These are phyloP conservation scores for Andrena hattorfiana DNA, from an alignment of 2,888 invertebrate species.

Conservation along the genomic window DNA sequence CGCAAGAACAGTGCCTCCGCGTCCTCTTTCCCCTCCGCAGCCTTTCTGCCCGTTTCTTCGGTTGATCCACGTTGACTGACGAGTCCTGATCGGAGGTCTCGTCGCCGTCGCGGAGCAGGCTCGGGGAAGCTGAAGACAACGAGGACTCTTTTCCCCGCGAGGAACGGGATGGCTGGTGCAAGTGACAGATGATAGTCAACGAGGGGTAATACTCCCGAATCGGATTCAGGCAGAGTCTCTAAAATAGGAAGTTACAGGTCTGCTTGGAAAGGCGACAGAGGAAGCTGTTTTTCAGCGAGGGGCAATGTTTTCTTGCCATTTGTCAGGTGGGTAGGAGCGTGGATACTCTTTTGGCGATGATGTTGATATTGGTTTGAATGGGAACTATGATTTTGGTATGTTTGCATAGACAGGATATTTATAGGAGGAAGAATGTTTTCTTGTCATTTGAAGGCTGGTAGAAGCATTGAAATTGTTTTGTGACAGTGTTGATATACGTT, in stretches of 20 bases:
- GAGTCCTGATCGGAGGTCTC: slow-evolving; percentile 44
- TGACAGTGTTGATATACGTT: too few species aligned
- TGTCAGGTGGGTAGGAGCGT: too few species aligned
- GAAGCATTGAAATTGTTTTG: too few species aligned
- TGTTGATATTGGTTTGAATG: too few species aligned
- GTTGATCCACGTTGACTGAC: slow-evolving; percentile 54
- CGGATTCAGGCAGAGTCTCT: neutral
- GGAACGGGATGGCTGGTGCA: slow-evolving; percentile 3
- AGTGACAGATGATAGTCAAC: slow-evolving; percentile 8
- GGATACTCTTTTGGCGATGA: too few species aligned
- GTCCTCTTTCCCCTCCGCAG: slow-evolving; percentile 23
- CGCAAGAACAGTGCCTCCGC: slow-evolving; percentile 13
- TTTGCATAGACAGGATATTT: too few species aligned
- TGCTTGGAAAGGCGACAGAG: neutral
- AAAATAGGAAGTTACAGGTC: neutral
- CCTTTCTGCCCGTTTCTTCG: slow-evolving; percentile 29
- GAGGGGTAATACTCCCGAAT: slow-evolving; percentile 1
- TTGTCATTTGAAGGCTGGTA: too few species aligned
- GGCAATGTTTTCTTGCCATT: neutral
- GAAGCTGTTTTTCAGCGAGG: neutral
- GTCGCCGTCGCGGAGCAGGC: slow-evolving; percentile 12
- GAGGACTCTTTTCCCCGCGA: slow-evolving; percentile 8
- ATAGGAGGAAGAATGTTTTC: too few species aligned
- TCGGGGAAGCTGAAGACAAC: slow-evolving; percentile 4
- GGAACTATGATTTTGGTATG: too few species aligned